Evolutionary conservation across 2,888 invertebrate species (phyloP), one percentile per base, ranked within the genome.

Genomic region (Mesoligia furuncula): DNA sequence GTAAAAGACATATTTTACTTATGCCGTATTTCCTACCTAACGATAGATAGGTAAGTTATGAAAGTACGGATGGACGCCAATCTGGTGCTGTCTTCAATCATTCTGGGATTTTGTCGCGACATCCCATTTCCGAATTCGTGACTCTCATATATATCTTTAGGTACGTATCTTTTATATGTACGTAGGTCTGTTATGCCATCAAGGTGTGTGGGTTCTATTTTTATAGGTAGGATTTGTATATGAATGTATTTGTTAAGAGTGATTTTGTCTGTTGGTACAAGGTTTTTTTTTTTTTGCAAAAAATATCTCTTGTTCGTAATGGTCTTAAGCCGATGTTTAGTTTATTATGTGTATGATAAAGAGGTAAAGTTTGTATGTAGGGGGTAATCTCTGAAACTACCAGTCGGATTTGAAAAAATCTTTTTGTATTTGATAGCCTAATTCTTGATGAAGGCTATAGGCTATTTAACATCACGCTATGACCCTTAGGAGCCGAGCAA

Each of bases 71-170:
- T 89, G 85, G 84, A 79, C 84, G 87, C 89, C 90, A 89, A 90
- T 92, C 90, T 89, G 83, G 81, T 75, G 75, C 89, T 88, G 90
- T 93, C 93, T 92, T 93, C 93, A 93, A 93, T 93, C 93, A 93
- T 91, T 87, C 89, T 87, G 88, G 92, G 92, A 92, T 92, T 91
- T 87, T 86, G 86, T 76, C 85, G 83, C 89, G 94, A 93, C 93
- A 90, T 93, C 86, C 92, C 90, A 93, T 93, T 93, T 93, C 93
- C 93, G 89, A 86, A 84, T 75, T 76, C 86, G 90, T 84, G 85
- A 87, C 88, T 88, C 62, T 64, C 86, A 76, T 84, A 83, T 85
- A 86, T 77, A 77, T 83, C 67, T 76, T 67, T 61, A 51, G 8
- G n/a, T 84, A 62, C 51, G 48, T 81, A 78, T 31, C 4, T 64